Percentiles rank a stretch among this genome's conserved stretches.
Evolutionary conservation across 1,140 invertebrate genomes (phyloP).

Genomic region (Drosophila hydei): DNA sequence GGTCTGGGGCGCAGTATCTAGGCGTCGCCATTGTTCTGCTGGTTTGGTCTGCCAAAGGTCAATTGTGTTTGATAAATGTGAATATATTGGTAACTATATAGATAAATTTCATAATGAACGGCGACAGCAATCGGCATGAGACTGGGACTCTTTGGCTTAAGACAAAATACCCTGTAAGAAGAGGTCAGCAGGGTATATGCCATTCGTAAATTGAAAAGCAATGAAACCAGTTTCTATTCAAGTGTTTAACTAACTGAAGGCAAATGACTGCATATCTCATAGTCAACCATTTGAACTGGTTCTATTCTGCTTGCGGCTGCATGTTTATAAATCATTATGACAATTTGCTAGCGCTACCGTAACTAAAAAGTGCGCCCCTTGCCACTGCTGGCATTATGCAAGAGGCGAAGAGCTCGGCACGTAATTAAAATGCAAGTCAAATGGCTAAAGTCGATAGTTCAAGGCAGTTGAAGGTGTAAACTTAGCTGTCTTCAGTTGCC

Average conservation of each 20-base stretch:
- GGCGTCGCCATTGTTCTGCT: conserved; percentile 38
- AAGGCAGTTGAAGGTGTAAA: conserved; percentile 56
- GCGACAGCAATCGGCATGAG: conserved; percentile 12
- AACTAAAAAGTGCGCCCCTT: conserved; percentile 54
- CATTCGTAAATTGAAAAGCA: no score
- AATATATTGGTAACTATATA: conserved; percentile 12
- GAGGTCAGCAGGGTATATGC: no score
- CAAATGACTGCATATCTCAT: not conserved
- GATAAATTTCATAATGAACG: conserved; percentile 2
- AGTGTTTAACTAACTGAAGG: not conserved
- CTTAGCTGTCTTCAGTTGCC: conserved; percentile 11
- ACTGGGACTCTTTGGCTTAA: conserved; percentile 5
- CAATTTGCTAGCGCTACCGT: conserved; percentile 68
- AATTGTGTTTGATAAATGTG: conserved; percentile 55
- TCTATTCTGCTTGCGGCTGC: conserved; percentile 41
- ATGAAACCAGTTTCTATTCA: not conserved
- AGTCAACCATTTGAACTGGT: not conserved
- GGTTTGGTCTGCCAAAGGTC: conserved; percentile 53
- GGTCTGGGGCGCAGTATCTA: conserved; percentile 30
- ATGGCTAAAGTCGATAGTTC: conserved; percentile 66
- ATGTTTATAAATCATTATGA: conserved; percentile 72
- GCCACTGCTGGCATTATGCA: conserved; percentile 44
- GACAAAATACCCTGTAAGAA: conserved; percentile 20
- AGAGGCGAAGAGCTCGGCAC: conserved; percentile 42
- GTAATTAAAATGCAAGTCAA: conserved; percentile 67